Evolutionary conservation across 2,888 invertebrate genomes (phyloP), one percentile per base, ranked within the genome.

Genomic region (Onchidella celtica): DNA sequence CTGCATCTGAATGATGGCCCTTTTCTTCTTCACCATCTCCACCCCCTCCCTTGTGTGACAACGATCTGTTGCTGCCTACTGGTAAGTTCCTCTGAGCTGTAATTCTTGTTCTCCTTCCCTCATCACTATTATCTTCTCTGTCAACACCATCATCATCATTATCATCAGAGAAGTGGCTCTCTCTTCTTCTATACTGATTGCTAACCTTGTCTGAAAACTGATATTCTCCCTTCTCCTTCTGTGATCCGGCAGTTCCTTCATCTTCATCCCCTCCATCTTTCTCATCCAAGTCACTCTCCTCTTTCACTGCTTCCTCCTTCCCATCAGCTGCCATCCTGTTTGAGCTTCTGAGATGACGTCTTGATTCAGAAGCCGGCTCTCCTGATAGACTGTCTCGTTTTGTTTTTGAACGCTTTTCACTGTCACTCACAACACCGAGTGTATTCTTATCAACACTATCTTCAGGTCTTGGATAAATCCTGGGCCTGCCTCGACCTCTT

Each of bases 401-500:
- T 47, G 2, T 34, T n/a, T 17, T 38, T n/a, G 21, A 21, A 40
- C 27, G 4, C 34, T 75, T 34, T 0, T 76, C 55, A 55, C 14
- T 21, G 29, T 66, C 27, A 34, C 14, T 34, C 32, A 55, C 34
- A n/a, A 47, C 14, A 65, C 47, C 27, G 27, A 21, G 32, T 32
- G 29, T 21, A 17, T 3, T 29, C 1, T 21, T 47, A 29, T 65
- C 75, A 24, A 3, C 47, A 34, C 36, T n/a, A 55, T 9, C 24
- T 11, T 63, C 63, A 57, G 61, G 21, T 3, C 59, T 55, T 3
- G 72, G 24, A 29, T 47, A 36, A 9, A 70, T 47, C 34, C 47
- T 55, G 17, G 65, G 65, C 9, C 79, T 14, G 4, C 79, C 79
- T 14, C 72, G n/a, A 21, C 61, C 61, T 32, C 72, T 32, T 61